These are phyloP conservation scores for Meta bourneti DNA, from an alignment of 2,888 invertebrate species.

Conservation along the genomic window DNA sequence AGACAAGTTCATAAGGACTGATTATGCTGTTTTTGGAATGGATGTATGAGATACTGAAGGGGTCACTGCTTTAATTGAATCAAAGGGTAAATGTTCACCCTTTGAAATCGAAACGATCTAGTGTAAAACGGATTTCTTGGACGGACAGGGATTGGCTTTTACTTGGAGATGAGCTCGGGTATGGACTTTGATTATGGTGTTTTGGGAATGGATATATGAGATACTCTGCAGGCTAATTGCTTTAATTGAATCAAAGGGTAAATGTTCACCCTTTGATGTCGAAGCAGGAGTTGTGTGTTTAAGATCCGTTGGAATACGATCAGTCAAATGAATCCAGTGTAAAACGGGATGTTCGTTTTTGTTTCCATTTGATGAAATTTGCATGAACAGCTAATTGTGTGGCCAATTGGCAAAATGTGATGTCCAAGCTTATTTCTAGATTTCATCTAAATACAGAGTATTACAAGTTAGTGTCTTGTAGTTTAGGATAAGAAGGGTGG, in stretches of 20 bases:
- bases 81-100: background rate
- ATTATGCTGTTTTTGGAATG: background rate
- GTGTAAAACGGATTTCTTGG: background rate
- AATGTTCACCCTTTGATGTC: background rate
- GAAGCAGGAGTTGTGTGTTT: background rate
- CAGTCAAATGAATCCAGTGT: background rate
- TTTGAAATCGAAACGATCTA: background rate
- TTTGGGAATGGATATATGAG: background rate
- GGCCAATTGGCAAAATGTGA: too few species aligned
- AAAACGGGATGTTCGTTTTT: background rate
- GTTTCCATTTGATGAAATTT: too few species aligned
- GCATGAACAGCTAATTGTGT: too few species aligned
- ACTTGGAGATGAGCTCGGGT: background rate
- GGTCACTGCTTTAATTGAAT: background rate
- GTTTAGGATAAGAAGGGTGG: too few species aligned
- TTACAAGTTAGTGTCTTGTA: too few species aligned
- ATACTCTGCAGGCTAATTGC: background rate
- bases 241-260: background rate
- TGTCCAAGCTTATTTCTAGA: too few species aligned
- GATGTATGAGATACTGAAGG: background rate
- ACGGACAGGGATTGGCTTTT: background rate
- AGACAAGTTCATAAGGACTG: background rate
- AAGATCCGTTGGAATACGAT: background rate
- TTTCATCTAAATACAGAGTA: too few species aligned
- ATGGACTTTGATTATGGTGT: background rate